Evolutionary conservation across 2,113 vertebrate species (phyloP).

Genomic region (Aphyosemion australe): DNA sequence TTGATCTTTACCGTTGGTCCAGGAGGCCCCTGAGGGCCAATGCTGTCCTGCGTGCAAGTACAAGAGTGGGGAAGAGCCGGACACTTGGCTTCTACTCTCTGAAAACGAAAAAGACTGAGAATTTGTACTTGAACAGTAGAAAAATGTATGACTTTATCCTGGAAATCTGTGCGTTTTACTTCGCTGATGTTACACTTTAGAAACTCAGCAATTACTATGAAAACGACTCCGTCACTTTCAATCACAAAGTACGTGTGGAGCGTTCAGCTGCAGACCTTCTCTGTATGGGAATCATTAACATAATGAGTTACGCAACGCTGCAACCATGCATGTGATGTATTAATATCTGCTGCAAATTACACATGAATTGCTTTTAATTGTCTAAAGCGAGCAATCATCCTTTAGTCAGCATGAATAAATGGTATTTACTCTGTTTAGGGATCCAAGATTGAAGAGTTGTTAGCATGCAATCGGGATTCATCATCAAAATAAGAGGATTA

Average conservation of each 20-base stretch:
- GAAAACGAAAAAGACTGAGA: slow-evolving; percentile 40
- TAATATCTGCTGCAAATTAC: slow-evolving; percentile 49
- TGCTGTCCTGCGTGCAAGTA: slow-evolving; percentile 94
- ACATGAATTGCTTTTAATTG: slow-evolving; percentile 50
- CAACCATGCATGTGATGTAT: slow-evolving; percentile 39
- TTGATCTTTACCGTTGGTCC: slow-evolving; percentile 89
- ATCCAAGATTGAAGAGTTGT: slow-evolving; percentile 38
- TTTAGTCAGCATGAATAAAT: slow-evolving; percentile 18
- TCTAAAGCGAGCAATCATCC: slow-evolving; percentile 33
- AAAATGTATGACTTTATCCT: slow-evolving; percentile 11
- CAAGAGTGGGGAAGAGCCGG: slow-evolving; percentile 95
- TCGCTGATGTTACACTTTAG: slow-evolving; percentile 2
- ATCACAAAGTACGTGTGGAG: neutral
- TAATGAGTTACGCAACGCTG: slow-evolving; percentile 26
- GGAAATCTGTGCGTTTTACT: slow-evolving; percentile 10
- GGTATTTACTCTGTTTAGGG: slow-evolving; percentile 16
- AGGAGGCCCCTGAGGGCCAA: slow-evolving; percentile 92
- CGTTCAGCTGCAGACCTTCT: slow-evolving; percentile 28
- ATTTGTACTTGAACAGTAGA: neutral
- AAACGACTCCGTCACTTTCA: slow-evolving; percentile 12
- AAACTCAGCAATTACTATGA: slow-evolving; percentile 1
- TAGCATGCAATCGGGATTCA: slow-evolving; percentile 30
- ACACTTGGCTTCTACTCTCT: slow-evolving; percentile 98
- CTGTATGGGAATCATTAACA: slow-evolving; percentile 15
- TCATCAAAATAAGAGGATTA: slow-evolving; percentile 44